A percentile compares a stretch with the other conserved stretches of the same genome.
phyloP scores from a whole-genome alignment of 2,888 invertebrate genomes.

The Trachelus troglodyta region DNA sequence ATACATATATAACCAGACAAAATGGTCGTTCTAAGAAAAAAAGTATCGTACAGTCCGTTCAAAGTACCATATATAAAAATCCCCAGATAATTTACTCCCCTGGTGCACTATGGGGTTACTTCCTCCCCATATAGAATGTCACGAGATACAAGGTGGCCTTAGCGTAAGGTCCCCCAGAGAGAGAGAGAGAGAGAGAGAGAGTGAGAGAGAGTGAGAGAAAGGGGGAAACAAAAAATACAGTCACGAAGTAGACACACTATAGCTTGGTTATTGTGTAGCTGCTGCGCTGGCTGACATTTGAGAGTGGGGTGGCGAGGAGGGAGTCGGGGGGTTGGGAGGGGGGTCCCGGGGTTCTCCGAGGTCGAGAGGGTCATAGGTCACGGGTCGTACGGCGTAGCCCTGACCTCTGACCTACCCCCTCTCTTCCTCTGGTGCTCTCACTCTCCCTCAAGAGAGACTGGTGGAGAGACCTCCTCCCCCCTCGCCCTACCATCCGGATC shows the following conservation, averaged over 20 bases:
- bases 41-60: neutral
- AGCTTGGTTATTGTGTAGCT: slow-evolving; percentile 21
- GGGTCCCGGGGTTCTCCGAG: slow-evolving; percentile 31
- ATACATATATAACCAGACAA: neutral
- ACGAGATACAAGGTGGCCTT: neutral
- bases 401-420: slow-evolving; percentile 58
- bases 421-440: slow-evolving; percentile 19
- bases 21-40: neutral
- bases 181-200: neutral
- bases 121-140: neutral
- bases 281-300: slow-evolving; percentile 27
- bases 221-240: slow-evolving; percentile 18
- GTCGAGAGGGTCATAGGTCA: slow-evolving; percentile 59
- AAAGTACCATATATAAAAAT: neutral
- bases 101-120: neutral
- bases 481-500: slow-evolving; percentile 17
- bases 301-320: slow-evolving; percentile 34
- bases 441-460: slow-evolving; percentile 6
- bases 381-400: slow-evolving; percentile 62
- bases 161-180: slow-evolving; percentile 14
- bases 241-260: slow-evolving; percentile 20
- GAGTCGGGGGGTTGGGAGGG: slow-evolving; percentile 39
- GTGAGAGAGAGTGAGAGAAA: too few relatives aligned
- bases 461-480: slow-evolving; percentile 9
- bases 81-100: neutral